phyloP scores from a whole-genome alignment of 2,888 invertebrate genomes.

The Orthonevra nobilis region DNA sequence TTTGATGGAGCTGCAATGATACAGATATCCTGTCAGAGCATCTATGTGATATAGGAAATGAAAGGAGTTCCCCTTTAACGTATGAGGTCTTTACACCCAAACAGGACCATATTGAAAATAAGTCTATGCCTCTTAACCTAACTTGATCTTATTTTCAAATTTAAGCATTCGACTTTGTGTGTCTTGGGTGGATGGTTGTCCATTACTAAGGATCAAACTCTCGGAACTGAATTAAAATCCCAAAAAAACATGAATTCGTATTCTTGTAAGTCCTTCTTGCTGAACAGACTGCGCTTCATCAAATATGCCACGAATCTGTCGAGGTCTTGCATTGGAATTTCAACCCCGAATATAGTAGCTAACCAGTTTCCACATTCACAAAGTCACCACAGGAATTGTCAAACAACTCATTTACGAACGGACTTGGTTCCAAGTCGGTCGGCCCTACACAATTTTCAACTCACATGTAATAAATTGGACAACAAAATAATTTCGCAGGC shows the following conservation, averaged over 20 bases:
- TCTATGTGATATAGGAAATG: no score
- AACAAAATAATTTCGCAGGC: conserved; percentile 27
- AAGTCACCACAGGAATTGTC: conserved; percentile 32
- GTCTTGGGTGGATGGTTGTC: background rate
- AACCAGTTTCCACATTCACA: conserved; percentile 3
- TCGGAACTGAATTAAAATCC: no score
- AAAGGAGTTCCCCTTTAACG: no score
- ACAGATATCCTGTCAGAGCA: no score
- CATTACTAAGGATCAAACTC: no score
- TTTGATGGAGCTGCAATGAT: no score
- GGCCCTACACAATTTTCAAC: conserved; percentile 17
- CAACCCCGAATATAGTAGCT: conserved; percentile 57
- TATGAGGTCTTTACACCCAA: no score
- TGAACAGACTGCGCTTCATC: conserved; percentile 25
- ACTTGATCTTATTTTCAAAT: no score
- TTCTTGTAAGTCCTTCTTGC: background rate
- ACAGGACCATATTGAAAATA: no score
- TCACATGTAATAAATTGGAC: conserved; percentile 1
- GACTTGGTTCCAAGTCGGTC: conserved; percentile 7
- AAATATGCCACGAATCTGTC: conserved; percentile 20
- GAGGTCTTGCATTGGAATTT: conserved; percentile 34
- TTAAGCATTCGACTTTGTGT: no score
- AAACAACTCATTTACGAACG: conserved; percentile 59
- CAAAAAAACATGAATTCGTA: no score
- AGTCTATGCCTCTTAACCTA: no score